Evolutionary conservation across 2,888 invertebrate species (phyloP), one percentile per base, ranked within the genome.

Genomic region (Dicycla oo): DNA sequence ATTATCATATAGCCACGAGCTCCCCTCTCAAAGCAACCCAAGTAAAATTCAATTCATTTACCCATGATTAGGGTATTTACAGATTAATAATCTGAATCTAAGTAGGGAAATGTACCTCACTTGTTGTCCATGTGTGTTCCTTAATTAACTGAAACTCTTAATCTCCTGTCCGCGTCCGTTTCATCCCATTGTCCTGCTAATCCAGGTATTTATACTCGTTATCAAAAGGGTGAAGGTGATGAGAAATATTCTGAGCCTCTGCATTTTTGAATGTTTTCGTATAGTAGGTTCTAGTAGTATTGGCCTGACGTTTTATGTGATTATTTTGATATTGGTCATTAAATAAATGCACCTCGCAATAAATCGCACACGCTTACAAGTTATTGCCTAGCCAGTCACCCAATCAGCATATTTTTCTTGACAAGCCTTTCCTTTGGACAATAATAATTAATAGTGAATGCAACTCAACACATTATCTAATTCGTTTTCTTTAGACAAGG

Each of bases 181-280:
- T 81, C 60, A 73, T 73, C 57, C 66, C 56, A 83, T 80, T 75
- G 68, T 75, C 60, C 49, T 23, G 47, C 15, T 83, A 85, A 83
- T 83, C 72, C 69, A 38, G 56, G 65, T 66, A 72, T 70, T 49
- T 73, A 56, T 69, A 53, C 18, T 18, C 67, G 69, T 69, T 66
- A 72, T 66, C 53, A 68, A 69, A 75, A n/a, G 58, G 54, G 57
- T 26, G 26, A 58, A 80, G 75, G 61, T 62, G 69, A 51, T 49
- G 51, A 8, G 3, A 64, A 66, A 70, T 78, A 69, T 69, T 73
- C 30, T 20, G 13, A n/a, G 54, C 73, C 53, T 60, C 23, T 40
- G 51, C 69, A 80, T 80, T 56, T 66, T 30, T 57, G 51, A 62
- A 54, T 23, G 61, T 23, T 60, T 78, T 65, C 18, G 10, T 64